These are phyloP conservation scores for Hippocampus barbouri DNA, from an alignment of 2,113 vertebrate species.

Conservation along the genomic window DNA sequence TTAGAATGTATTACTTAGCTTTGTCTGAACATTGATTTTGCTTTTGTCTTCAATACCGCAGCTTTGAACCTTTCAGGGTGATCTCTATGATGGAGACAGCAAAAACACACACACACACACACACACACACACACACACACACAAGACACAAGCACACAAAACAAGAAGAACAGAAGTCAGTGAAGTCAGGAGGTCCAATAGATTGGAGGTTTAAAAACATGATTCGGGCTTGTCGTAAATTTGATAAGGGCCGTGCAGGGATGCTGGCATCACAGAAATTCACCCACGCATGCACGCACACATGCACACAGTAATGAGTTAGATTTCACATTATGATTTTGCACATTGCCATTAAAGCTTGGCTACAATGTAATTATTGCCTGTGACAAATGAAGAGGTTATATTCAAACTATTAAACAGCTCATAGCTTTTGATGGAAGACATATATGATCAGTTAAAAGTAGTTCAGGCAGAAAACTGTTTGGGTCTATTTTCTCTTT, in stretches of 20 bases:
- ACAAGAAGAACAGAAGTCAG: not conserved
- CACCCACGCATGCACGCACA: slow-evolving; percentile 38
- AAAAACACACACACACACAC: not conserved
- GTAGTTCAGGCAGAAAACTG: slow-evolving; percentile 54
- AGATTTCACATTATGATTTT: slow-evolving; percentile 67
- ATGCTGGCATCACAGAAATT: slow-evolving; percentile 45
- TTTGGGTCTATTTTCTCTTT: slow-evolving; percentile 15
- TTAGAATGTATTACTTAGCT: slow-evolving; percentile 51
- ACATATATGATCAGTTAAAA: slow-evolving; percentile 70
- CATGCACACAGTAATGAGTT: slow-evolving; percentile 50
- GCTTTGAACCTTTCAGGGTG: slow-evolving; percentile 30
- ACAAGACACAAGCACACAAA: not conserved
- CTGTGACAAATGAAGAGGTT: slow-evolving; percentile 76
- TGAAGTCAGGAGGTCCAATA: slow-evolving; percentile 15
- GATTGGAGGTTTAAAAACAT: slow-evolving; percentile 44
- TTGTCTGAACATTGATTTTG: slow-evolving; percentile 19
- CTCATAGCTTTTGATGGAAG: slow-evolving; percentile 73
- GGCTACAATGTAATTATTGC: slow-evolving; percentile 72
- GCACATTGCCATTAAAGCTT: slow-evolving; percentile 63
- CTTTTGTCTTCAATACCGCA: slow-evolving; percentile 43
- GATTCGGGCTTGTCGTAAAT: slow-evolving; percentile 43
- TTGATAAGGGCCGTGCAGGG: slow-evolving; percentile 39
- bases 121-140: not conserved
- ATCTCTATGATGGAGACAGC: slow-evolving; percentile 22
- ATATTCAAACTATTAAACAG: slow-evolving; percentile 74